A percentile compares a stretch with the other conserved stretches of the same genome.
Evolutionary conservation across 1,140 invertebrate species (phyloP).

Genomic region (Drosophila truncata): DNA sequence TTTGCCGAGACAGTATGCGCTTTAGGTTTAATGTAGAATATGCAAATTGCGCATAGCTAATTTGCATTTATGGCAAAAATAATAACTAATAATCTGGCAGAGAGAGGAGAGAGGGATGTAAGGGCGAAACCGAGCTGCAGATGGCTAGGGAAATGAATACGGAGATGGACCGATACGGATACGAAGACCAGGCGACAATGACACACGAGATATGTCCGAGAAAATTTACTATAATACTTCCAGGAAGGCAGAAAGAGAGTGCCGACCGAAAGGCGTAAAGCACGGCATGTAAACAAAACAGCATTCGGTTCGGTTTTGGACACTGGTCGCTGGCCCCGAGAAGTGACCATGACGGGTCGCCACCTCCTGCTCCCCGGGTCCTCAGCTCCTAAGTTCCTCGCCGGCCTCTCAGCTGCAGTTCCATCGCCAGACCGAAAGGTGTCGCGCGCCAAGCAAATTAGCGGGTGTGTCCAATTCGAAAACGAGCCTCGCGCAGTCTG

Average conservation of each 20-base stretch:
- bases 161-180: constrained; percentile 22
- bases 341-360: constrained; percentile 75
- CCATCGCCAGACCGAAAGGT: constrained; percentile 46
- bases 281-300: constrained; percentile 62
- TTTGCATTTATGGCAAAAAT: constrained; percentile 81
- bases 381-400: background rate
- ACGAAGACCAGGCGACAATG: constrained; percentile 57
- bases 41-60: constrained; percentile 80
- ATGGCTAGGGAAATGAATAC: constrained; percentile 26
- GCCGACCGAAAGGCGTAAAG: constrained; percentile 46
- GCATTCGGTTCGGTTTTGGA: constrained; percentile 48
- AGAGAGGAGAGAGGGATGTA: constrained; percentile 17
- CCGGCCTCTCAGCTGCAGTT: background rate
- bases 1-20: constrained; percentile 42
- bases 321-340: constrained; percentile 51
- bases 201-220: constrained; percentile 75
- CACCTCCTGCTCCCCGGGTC: constrained; percentile 23
- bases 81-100: constrained; percentile 79
- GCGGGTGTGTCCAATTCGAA: constrained; percentile 77
- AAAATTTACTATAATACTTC: constrained; percentile 83
- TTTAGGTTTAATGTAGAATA: constrained; percentile 76
- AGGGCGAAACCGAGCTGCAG: constrained; percentile 24
- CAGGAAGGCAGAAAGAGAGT: constrained; percentile 73
- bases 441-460: constrained; percentile 82
- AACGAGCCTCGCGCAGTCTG: constrained; percentile 58